phyloP scores from a whole-genome alignment of 2,113 vertebrate genomes.

The Piaya cayana region DNA sequence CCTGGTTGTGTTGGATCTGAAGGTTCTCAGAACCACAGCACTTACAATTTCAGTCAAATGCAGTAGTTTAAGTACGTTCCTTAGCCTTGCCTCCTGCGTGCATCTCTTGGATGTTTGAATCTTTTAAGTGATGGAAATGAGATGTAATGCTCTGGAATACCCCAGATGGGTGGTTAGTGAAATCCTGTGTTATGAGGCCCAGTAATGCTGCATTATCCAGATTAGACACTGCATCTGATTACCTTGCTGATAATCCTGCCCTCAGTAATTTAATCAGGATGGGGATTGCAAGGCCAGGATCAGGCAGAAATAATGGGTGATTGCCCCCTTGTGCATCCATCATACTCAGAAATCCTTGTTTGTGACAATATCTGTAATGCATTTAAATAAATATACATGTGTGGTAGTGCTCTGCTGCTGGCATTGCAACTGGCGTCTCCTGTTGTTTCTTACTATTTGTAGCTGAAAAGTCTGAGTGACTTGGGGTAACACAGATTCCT shows the following conservation, averaged over 20 bases:
- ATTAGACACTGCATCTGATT: constrained; percentile 53
- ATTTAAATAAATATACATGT: background rate
- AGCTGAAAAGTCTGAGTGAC: background rate
- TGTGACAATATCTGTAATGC: background rate
- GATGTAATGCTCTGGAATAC: constrained; percentile 6
- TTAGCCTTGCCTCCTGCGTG: background rate
- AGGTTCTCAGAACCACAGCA: background rate
- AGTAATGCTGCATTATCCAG: constrained; percentile 48
- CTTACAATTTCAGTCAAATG: no score
- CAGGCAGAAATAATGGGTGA: background rate
- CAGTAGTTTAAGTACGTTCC: no score
- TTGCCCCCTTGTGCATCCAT: background rate
- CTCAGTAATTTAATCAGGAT: constrained; percentile 64
- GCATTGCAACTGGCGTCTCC: background rate
- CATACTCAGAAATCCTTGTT: background rate
- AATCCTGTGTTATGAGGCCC: constrained; percentile 5
- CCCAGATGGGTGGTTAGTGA: background rate
- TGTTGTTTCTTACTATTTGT: background rate
- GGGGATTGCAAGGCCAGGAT: constrained; percentile 19
- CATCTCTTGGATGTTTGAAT: background rate
- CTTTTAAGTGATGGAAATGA: constrained; percentile 13
- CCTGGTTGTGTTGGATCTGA: background rate
- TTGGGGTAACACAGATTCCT: background rate
- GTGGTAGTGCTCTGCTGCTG: background rate
- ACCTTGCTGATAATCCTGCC: constrained; percentile 53